These are phyloP conservation scores for Nomada lathburiana DNA, from an alignment of 2,888 invertebrate genomes.

Conservation along the genomic window DNA sequence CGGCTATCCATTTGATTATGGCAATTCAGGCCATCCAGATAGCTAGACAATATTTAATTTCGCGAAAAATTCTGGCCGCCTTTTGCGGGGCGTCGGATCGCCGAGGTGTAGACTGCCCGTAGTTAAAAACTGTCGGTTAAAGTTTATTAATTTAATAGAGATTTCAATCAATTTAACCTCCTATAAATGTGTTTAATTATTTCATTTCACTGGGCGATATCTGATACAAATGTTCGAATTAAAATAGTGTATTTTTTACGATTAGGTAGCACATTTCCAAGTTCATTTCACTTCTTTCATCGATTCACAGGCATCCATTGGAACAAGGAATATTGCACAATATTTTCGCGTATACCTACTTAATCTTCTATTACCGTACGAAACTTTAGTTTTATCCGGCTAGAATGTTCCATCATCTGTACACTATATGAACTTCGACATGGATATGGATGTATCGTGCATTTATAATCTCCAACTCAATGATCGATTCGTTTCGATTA, in stretches of 20 bases:
- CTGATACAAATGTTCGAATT: too few species aligned
- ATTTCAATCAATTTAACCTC: too few species aligned
- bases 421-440: background rate
- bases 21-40: slow-evolving; percentile 36
- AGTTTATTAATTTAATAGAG: too few species aligned
- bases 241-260: too few species aligned
- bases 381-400: slow-evolving; percentile 13
- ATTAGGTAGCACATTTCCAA: too few species aligned
- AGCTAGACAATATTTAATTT: slow-evolving; percentile 29
- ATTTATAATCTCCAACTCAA: background rate
- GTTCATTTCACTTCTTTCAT: background rate
- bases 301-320: background rate
- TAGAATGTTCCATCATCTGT: background rate
- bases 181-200: too few species aligned
- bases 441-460: background rate
- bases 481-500: background rate
- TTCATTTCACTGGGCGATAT: too few species aligned
- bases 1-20: slow-evolving; percentile 48
- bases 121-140: too few species aligned
- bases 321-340: background rate
- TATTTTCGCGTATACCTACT: background rate
- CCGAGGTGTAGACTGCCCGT: background rate
- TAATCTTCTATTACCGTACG: background rate
- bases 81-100: background rate
- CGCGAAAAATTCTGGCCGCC: background rate